phyloP scores from a whole-genome alignment of 64 coral and sea anemone genomes.

The Orbicella faveolata region DNA sequence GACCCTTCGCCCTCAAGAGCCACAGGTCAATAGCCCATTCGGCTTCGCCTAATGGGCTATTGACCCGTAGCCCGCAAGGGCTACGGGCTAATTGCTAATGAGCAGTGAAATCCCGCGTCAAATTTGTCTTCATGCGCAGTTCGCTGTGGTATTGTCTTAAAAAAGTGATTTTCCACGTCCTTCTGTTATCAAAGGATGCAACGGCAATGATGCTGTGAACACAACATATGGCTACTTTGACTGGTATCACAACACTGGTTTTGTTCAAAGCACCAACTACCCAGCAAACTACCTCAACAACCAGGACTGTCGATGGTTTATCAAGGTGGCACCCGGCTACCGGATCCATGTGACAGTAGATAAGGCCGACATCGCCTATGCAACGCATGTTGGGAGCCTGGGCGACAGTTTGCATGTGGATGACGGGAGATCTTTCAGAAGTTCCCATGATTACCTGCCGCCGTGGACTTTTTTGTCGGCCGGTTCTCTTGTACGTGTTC shows the following conservation, averaged over 20 bases:
- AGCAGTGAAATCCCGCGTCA: too few relatives aligned
- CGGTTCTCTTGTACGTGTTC: not conserved
- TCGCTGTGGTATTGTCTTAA: not conserved
- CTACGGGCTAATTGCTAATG: too few relatives aligned
- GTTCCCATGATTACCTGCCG: not conserved
- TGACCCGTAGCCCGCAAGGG: too few relatives aligned
- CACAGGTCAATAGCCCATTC: too few relatives aligned
- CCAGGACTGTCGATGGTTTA: slow-evolving; percentile 58
- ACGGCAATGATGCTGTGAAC: slow-evolving; percentile 19
- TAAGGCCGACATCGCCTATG: slow-evolving; percentile 34
- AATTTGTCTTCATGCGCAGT: not conserved
- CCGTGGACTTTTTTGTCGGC: slow-evolving; percentile 37
- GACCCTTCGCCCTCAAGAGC: too few relatives aligned
- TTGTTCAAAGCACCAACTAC: slow-evolving; percentile 61
- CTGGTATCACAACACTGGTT: slow-evolving; percentile 55
- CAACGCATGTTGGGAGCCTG: slow-evolving; percentile 7
- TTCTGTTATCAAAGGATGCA: slow-evolving; percentile 35
- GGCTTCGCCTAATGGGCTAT: too few relatives aligned
- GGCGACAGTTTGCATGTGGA: slow-evolving; percentile 28
- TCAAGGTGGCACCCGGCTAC: slow-evolving; percentile 57
- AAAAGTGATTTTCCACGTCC: not conserved
- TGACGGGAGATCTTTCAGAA: not conserved
- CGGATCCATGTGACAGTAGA: slow-evolving; percentile 22
- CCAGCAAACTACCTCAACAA: slow-evolving; percentile 44
- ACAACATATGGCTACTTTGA: slow-evolving; percentile 72